phyloP scores from a whole-genome alignment of 2,113 vertebrate species.

The Gallinago paraguaiae region DNA sequence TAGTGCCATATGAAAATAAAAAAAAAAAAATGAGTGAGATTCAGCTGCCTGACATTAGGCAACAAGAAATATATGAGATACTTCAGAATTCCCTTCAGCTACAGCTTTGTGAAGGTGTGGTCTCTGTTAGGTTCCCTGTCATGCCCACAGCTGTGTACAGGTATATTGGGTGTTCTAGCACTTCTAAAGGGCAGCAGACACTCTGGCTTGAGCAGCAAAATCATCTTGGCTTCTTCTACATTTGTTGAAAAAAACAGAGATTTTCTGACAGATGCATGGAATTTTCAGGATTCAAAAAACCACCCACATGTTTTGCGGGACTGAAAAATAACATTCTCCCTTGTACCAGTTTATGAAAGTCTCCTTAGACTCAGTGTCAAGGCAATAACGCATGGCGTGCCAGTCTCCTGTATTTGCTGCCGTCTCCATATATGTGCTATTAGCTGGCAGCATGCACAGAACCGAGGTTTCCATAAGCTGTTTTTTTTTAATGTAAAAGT shows the following conservation, averaged over 20 bases:
- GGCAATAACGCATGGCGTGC: neutral
- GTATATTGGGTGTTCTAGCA: neutral
- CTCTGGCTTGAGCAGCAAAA: neutral
- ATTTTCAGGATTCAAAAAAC: neutral
- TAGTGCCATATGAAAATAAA: neutral
- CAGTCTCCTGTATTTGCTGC: neutral
- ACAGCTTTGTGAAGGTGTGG: neutral
- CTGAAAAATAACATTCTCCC: neutral
- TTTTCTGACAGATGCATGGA: neutral
- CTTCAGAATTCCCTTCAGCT: conserved; percentile 4
- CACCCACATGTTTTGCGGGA: neutral
- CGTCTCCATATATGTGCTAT: neutral
- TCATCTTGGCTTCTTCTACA: neutral
- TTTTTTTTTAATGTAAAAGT: conserved; percentile 22
- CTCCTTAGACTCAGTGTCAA: neutral
- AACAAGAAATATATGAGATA: conserved; percentile 1
- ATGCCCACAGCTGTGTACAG: neutral
- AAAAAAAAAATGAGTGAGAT: neutral
- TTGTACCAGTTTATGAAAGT: neutral
- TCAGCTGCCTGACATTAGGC: conserved; percentile 7
- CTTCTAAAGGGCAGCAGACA: neutral
- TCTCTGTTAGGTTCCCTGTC: neutral
- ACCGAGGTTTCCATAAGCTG: neutral
- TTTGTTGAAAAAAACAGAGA: neutral
- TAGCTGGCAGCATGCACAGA: neutral